These are phyloP conservation scores for Orchesella flavescens DNA, from an alignment of 2,888 invertebrate species.

Conservation along the genomic window DNA sequence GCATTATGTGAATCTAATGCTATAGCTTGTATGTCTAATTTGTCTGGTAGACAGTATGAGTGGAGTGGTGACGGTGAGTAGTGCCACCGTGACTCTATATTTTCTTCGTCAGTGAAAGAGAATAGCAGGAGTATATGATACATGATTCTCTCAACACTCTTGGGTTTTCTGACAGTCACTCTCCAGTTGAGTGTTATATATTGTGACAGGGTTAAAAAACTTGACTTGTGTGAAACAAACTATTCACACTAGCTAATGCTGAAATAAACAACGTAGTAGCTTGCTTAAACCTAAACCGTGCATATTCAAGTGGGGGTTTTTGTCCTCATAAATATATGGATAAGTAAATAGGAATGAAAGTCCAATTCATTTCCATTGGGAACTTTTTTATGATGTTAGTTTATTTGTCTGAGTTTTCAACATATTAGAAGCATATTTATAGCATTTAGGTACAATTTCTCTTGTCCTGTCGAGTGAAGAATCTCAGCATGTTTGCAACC, in stretches of 20 bases:
- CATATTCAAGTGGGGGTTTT: neutral
- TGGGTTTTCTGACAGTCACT: constrained; percentile 35
- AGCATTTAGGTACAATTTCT: neutral
- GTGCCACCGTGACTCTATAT: neutral
- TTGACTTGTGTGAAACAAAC: constrained; percentile 6
- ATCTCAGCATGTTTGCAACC: neutral
- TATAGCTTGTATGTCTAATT: neutral
- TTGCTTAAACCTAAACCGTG: neutral
- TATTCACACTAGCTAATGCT: constrained; percentile 2
- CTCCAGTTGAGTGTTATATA: constrained; percentile 33
- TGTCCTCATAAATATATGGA: neutral
- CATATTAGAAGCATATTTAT: neutral
- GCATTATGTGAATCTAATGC: neutral
- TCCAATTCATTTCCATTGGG: neutral
- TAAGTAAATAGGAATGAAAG: constrained; percentile 10
- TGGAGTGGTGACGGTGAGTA: neutral
- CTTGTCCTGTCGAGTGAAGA: neutral
- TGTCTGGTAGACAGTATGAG: neutral
- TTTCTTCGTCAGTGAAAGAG: neutral
- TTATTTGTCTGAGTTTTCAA: neutral
- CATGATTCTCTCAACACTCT: constrained; percentile 32
- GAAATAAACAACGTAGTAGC: neutral
- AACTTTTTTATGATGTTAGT: neutral
- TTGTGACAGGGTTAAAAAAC: constrained; percentile 48
- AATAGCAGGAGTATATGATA: neutral